These are phyloP conservation scores for Syngnathoides biaculeatus DNA, from an alignment of 2,113 vertebrate species.

Conservation along the genomic window DNA sequence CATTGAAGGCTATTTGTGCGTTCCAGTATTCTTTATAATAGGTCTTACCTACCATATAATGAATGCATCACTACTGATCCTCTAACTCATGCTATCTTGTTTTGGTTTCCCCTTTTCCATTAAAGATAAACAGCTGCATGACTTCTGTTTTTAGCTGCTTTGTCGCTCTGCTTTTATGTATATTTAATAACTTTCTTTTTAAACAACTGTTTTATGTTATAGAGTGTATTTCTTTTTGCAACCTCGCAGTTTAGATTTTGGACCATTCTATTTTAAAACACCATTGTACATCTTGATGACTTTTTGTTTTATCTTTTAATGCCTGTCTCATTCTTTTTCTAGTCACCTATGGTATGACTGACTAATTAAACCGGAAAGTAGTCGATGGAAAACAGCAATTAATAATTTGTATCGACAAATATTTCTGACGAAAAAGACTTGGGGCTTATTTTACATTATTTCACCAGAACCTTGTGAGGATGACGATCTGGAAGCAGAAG, in stretches of 20 bases:
- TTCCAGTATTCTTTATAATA: conserved; percentile 2
- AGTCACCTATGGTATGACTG: neutral
- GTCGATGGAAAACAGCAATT: neutral
- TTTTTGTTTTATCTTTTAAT: neutral
- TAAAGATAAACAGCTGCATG: conserved; percentile 65
- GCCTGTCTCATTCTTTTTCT: no score
- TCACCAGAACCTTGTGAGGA: conserved; percentile 80
- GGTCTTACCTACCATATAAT: neutral
- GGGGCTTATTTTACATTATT: conserved; percentile 14
- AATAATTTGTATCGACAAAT: neutral
- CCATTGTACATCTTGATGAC: neutral
- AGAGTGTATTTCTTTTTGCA: neutral
- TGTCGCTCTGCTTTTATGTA: conserved; percentile 14
- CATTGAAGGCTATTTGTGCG: neutral
- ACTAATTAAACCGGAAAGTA: neutral
- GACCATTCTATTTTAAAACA: conserved; percentile 4
- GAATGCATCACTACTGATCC: conserved; percentile 1
- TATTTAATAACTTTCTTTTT: neutral
- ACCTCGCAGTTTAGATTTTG: conserved; percentile 13
- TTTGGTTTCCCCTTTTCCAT: conserved; percentile 26
- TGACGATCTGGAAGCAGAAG: conserved; percentile 81
- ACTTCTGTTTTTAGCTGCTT: conserved; percentile 45
- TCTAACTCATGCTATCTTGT: conserved; percentile 6
- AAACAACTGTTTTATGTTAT: conserved; percentile 2
- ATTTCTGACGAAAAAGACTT: neutral